Base-by-base conservation (phyloP, 2,888 invertebrate species). In the Hirtodrosophila trivittata region DNA sequence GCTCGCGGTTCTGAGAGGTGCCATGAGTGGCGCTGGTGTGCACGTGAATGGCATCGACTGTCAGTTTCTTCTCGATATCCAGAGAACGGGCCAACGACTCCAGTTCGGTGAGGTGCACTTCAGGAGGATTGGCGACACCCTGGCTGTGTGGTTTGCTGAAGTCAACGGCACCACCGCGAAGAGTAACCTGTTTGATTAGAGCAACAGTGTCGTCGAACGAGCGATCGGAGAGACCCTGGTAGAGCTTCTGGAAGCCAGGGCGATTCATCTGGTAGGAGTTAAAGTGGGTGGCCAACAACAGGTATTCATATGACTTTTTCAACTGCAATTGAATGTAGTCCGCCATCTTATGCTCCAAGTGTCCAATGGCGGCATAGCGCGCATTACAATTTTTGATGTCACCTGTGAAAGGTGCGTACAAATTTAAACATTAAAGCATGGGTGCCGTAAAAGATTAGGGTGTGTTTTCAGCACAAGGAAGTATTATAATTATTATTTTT, bases 261-360 rank as follows among this genome's bases (percentile, higher is more conserved):
- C 96, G 92, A 90, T 95, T 94, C 21, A 94, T 94, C 87, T 94
- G 93, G 89, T 94, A 96, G 83, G 95, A 95, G 80, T 94, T 94
- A 90, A 94, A 96, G 89, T 95, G 94, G 0, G 95, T 93, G 0
- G 95, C 93, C 89, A 96, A 92, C 1, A 96, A 90, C 7, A 96
- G 91, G 78, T 94, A 95, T 65, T 96, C 94, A 83, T 94, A 96
- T 0, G 95, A 96, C n/a, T 93, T 92, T 50, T 93, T 92, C 25
- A 96, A 91, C 75, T 95, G 94, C 1, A 93, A 90, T 80, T 94
- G 94, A 88, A 91, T 72, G 72, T 88, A 90, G 9, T 78, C 68
- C 70, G 89, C 88, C 6, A 91, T 49, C 49, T 84, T 78, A 16
- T 65, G 51, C 72, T 89, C 83, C 41, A 85, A 68, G 39, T 85